phyloP scores from a whole-genome alignment of 2,797 vertebrate genomes.

The Malurus leucopterus region DNA sequence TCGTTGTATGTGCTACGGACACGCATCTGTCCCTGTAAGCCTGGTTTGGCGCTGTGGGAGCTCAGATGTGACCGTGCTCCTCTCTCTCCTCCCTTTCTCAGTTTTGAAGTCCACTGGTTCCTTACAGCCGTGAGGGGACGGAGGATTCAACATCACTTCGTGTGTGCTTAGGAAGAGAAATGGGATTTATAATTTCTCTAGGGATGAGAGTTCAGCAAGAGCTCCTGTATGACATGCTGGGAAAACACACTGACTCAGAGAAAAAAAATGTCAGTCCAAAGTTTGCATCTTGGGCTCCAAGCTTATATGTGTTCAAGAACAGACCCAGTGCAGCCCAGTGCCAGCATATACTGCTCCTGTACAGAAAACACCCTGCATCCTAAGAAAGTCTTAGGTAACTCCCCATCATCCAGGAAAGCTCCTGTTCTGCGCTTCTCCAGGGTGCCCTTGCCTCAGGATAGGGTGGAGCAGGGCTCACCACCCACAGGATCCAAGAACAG shows the following conservation, averaged over 20 bases:
- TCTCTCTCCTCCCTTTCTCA: neutral
- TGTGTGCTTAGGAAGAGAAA: neutral
- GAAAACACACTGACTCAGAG: neutral
- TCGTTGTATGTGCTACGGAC: neutral
- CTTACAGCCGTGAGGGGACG: neutral
- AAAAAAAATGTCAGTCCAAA: neutral
- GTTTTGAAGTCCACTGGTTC: neutral
- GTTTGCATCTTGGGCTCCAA: neutral
- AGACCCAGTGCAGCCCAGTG: neutral
- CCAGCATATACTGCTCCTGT: neutral
- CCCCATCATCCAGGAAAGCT: neutral
- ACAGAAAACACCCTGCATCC: neutral
- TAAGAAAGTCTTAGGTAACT: neutral
- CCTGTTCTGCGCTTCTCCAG: neutral
- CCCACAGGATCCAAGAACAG: neutral
- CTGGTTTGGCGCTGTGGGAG: neutral
- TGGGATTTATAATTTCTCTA: neutral
- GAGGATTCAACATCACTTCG: neutral
- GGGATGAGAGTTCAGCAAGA: neutral
- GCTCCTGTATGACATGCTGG: neutral
- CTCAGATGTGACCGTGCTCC: neutral
- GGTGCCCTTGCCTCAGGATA: neutral
- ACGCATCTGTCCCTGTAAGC: fast-evolving
- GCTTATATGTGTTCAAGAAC: neutral
- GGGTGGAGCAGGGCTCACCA: neutral